Evolutionary conservation across 2,797 vertebrate genomes (phyloP).

Genomic region (Tenualosa ilisha): DNA sequence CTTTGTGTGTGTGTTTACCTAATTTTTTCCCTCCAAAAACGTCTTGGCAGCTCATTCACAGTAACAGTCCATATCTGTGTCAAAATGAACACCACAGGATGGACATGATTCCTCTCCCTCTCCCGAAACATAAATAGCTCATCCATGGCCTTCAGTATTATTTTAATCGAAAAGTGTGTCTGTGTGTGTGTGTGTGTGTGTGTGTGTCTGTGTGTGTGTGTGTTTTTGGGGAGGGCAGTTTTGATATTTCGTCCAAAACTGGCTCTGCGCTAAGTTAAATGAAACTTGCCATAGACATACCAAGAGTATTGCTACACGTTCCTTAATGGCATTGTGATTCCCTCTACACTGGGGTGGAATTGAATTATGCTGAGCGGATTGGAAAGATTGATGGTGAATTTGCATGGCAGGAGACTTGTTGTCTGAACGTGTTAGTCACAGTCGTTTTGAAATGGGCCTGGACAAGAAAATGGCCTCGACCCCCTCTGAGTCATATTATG

Average conservation of each 20-base stretch:
- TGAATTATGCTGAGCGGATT: conserved; percentile 52
- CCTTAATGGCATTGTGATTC: conserved; percentile 47
- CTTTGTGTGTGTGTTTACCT: neutral
- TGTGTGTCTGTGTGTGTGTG: too few relatives aligned
- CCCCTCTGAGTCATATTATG: conserved; percentile 15
- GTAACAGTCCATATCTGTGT: neutral
- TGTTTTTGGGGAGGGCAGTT: neutral
- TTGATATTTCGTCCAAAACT: conserved; percentile 39
- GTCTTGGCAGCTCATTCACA: neutral
- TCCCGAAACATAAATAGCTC: neutral
- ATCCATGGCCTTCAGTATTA: conserved; percentile 7
- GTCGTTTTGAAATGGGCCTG: conserved; percentile 55
- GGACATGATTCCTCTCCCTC: neutral
- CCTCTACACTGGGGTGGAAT: conserved; percentile 36
- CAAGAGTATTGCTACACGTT: conserved; percentile 39
- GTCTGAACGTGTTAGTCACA: conserved; percentile 64
- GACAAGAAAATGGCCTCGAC: conserved; percentile 47
- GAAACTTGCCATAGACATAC: conserved; percentile 29
- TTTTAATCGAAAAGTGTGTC: neutral
- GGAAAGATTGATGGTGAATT: conserved; percentile 63
- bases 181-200: neutral
- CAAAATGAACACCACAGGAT: neutral
- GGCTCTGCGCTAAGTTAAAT: conserved; percentile 29
- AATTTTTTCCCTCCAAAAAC: neutral
- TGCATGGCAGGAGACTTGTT: conserved; percentile 58